phyloP scores from a whole-genome alignment of 2,113 vertebrate genomes.

The Gasterosteus nipponicus region DNA sequence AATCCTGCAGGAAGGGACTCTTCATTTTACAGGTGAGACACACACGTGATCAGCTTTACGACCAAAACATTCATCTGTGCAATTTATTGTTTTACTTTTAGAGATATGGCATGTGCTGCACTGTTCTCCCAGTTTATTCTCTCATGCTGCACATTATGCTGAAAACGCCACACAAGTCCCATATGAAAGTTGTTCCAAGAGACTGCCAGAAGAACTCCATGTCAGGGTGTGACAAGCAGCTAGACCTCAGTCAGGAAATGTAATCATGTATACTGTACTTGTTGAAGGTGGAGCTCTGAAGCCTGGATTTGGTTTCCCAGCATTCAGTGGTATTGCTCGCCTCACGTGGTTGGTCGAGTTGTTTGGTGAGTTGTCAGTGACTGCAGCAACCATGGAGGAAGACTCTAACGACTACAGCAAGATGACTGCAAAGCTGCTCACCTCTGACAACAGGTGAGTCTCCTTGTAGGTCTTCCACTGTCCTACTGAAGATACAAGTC shows the following conservation, averaged over 20 bases:
- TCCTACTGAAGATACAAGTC: background rate
- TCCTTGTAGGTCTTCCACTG: background rate
- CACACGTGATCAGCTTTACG: background rate
- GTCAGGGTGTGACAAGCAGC: background rate
- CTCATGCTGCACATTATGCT: background rate
- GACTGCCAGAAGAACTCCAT: background rate
- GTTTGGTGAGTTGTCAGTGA: conserved; percentile 90
- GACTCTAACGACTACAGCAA: conserved; percentile 83
- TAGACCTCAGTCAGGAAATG: background rate
- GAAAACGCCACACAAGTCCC: background rate
- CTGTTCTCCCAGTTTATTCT: background rate
- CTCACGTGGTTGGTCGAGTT: conserved; percentile 93
- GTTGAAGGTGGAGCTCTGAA: conserved; percentile 83
- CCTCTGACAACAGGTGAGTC: conserved; percentile 82
- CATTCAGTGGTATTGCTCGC: conserved; percentile 91
- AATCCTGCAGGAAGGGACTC: conserved; percentile 85
- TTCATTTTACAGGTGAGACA: conserved; percentile 92
- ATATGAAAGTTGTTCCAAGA: background rate
- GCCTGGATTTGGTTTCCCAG: conserved; percentile 84
- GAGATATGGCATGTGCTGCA: background rate
- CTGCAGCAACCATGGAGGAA: conserved; percentile 82
- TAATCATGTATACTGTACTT: background rate
- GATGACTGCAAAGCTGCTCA: conserved; percentile 88
- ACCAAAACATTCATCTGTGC: background rate
- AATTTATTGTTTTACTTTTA: background rate